Conservation (phyloP, 2,888 invertebrate species). For the Tipula vernalis region DNA sequence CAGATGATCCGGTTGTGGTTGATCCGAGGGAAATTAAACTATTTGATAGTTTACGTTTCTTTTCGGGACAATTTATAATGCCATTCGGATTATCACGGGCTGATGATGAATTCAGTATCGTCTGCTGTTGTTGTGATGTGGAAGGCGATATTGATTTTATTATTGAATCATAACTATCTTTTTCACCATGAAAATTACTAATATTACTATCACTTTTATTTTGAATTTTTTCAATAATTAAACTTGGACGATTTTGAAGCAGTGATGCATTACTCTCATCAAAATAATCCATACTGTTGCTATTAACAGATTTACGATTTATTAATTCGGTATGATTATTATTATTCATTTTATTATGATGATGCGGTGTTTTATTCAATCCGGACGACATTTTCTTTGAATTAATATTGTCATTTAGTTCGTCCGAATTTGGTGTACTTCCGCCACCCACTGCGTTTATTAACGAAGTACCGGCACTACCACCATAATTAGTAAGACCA, state of each 20-base stretch:
- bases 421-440: neutral
- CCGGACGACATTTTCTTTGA: constrained; percentile 13
- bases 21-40: neutral
- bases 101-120: neutral
- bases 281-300: neutral
- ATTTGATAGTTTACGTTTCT: constrained; percentile 13
- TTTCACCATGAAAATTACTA: neutral
- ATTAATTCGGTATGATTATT: constrained; percentile 12
- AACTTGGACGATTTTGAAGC: constrained; percentile 7
- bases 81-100: constrained; percentile 15
- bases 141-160: neutral
- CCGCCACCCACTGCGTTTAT: constrained; percentile 14
- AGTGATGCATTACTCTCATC: neutral
- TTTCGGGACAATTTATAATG: constrained; percentile 16
- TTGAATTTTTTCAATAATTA: constrained; percentile 6
- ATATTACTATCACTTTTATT: neutral
- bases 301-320: neutral
- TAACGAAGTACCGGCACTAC: neutral
- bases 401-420: constrained; percentile 13
- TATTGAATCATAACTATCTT: neutral
- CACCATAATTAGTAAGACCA: neutral
- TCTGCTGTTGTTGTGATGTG: neutral
- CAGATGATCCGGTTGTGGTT: neutral
- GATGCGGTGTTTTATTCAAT: constrained; percentile 14
- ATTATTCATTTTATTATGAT: constrained; percentile 12